phyloP scores from a whole-genome alignment of 2,113 vertebrate species.

The Arvicanthis niloticus region DNA sequence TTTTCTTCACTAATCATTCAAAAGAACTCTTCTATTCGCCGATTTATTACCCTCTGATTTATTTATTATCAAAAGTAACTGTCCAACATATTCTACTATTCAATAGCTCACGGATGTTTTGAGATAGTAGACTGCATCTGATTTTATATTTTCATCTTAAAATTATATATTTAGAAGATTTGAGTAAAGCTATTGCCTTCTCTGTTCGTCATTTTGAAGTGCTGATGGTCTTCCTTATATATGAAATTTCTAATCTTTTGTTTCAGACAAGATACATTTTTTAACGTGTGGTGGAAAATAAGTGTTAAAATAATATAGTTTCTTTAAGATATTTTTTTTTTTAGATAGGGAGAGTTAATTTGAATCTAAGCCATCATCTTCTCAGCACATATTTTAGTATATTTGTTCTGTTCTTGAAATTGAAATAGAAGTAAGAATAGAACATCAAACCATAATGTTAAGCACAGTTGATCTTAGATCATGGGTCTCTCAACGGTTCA shows the following conservation, averaged over 20 bases:
- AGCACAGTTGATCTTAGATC: conserved; percentile 33
- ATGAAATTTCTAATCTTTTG: conserved; percentile 63
- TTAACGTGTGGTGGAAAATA: conserved; percentile 11
- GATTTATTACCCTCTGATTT: conserved; percentile 64
- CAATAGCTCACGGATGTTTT: background rate
- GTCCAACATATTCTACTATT: conserved; percentile 49
- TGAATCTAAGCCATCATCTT: background rate
- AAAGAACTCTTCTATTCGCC: conserved; percentile 72
- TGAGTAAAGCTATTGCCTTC: background rate
- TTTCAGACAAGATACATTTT: conserved; percentile 50
- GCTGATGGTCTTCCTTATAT: conserved; percentile 61
- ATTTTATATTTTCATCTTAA: conserved; percentile 21
- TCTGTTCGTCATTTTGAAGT: conserved; percentile 69
- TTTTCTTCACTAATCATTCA: conserved; percentile 76
- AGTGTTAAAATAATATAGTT: background rate
- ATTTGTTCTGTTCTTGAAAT: background rate
- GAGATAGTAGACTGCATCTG: background rate
- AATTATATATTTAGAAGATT: background rate
- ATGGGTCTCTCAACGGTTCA: background rate
- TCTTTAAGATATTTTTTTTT: conserved; percentile 32
- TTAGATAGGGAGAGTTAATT: background rate
- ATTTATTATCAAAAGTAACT: conserved; percentile 68
- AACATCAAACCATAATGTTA: background rate
- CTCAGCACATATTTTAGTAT: background rate
- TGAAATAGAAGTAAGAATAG: conserved; percentile 21